Evolutionary conservation across 2,888 invertebrate genomes (phyloP).

Genomic region (Cetonia aurata): DNA sequence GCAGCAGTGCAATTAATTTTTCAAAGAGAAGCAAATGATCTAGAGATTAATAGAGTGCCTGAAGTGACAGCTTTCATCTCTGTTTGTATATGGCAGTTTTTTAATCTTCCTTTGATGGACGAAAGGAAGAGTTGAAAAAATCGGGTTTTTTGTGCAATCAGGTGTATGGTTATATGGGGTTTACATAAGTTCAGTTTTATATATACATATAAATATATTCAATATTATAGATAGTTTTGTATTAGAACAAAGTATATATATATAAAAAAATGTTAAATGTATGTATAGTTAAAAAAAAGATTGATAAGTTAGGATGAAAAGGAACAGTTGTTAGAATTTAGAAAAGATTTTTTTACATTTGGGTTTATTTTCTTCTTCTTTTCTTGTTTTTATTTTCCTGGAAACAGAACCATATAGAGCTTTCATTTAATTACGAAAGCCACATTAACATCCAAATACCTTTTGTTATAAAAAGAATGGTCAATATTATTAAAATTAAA

Average conservation of each 20-base stretch:
- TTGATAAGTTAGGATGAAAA: constrained; percentile 42
- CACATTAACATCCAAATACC: background rate
- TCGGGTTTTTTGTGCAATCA: constrained; percentile 90
- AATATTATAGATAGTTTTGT: constrained; percentile 20
- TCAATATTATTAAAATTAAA: background rate
- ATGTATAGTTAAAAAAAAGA: constrained; percentile 47
- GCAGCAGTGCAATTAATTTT: constrained; percentile 45
- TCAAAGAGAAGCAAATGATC: background rate
- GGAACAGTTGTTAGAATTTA: constrained; percentile 63
- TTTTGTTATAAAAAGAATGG: background rate
- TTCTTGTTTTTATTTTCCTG: background rate
- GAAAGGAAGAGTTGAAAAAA: constrained; percentile 60
- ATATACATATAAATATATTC: constrained; percentile 31
- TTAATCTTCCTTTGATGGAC: constrained; percentile 10
- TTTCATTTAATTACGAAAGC: too few relatives aligned
- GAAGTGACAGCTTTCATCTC: constrained; percentile 27
- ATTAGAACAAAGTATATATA: constrained; percentile 28
- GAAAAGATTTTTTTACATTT: constrained; percentile 51
- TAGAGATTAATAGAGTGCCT: constrained; percentile 22
- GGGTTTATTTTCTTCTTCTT: constrained; percentile 35
- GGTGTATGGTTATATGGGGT: constrained; percentile 76
- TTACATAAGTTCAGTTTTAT: constrained; percentile 42
- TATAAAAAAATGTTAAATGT: constrained; percentile 30
- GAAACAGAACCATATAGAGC: background rate
- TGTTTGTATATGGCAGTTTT: constrained; percentile 13